Conservation (phyloP, 2,888 invertebrate genomes). For the Gnatocerus cornutus region DNA sequence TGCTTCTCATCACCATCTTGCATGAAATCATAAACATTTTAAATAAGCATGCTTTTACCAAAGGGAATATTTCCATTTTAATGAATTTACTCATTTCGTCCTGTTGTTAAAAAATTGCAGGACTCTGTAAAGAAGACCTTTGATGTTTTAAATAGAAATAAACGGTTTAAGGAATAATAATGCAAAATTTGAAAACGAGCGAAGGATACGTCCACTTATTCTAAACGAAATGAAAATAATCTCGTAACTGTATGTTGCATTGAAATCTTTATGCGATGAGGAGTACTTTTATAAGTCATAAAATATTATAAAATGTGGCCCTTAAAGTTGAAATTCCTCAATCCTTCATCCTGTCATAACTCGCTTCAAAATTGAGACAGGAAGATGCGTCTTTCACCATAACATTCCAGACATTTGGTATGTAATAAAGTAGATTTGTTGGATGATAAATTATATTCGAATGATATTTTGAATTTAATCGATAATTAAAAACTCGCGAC, state of each 20-base stretch:
- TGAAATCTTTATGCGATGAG: slow-evolving; percentile 25
- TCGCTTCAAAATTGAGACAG: slow-evolving; percentile 37
- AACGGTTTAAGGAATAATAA: not conserved
- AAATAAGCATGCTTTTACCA: slow-evolving; percentile 38
- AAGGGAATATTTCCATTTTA: slow-evolving; percentile 47
- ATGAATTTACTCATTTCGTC: slow-evolving; percentile 29
- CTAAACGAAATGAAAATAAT: slow-evolving; percentile 16
- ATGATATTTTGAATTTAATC: not conserved
- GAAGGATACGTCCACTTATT: not conserved
- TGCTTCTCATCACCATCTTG: slow-evolving; percentile 45
- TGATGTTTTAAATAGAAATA: slow-evolving; percentile 9
- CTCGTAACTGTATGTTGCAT: slow-evolving; percentile 5
- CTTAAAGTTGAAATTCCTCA: slow-evolving; percentile 40
- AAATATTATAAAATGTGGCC: slow-evolving; percentile 37
- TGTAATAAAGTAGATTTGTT: slow-evolving; percentile 25
- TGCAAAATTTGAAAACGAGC: not conserved
- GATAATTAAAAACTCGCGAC: slow-evolving; percentile 3
- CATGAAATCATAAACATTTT: slow-evolving; percentile 47
- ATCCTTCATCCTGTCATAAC: slow-evolving; percentile 41
- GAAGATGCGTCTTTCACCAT: slow-evolving; percentile 32
- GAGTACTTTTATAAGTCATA: slow-evolving; percentile 37
- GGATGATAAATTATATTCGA: slow-evolving; percentile 24
- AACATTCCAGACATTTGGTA: slow-evolving; percentile 26
- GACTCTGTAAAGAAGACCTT: not conserved
- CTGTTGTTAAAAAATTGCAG: slow-evolving; percentile 9